Percentiles rank a stretch among this genome's conserved stretches.
Conservation (phyloP, 2,888 invertebrate genomes). For the Neria commutata region DNA sequence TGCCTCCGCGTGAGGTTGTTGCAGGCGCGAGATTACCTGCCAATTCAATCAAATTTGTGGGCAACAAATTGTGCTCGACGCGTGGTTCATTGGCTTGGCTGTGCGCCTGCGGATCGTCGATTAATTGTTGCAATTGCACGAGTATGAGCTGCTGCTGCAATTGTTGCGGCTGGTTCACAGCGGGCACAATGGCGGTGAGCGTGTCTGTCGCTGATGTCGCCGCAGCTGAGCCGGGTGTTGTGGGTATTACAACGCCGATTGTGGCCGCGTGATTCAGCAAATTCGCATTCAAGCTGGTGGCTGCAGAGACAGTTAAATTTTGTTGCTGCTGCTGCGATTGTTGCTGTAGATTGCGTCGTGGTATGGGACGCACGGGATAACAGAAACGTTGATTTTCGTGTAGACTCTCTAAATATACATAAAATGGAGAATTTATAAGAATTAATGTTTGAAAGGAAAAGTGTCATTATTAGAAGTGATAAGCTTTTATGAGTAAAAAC, state of each 20-base stretch:
- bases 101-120: neutral
- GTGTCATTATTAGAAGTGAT: too few relatives aligned
- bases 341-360: slow-evolving; percentile 42
- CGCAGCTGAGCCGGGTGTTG: slow-evolving; percentile 42
- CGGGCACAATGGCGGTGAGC: too few relatives aligned
- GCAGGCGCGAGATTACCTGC: neutral
- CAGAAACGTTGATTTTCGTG: slow-evolving; percentile 59
- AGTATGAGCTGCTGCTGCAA: slow-evolving; percentile 14
- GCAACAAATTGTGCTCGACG: slow-evolving; percentile 25
- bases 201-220: slow-evolving; percentile 23
- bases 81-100: slow-evolving; percentile 21
- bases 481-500: too few relatives aligned
- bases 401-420: slow-evolving; percentile 37
- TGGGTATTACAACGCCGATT: slow-evolving; percentile 56
- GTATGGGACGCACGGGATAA: slow-evolving; percentile 60
- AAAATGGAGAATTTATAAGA: neutral
- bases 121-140: neutral
- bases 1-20: neutral
- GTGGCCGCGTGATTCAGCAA: slow-evolving; percentile 33
- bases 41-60: slow-evolving; percentile 7
- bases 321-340: slow-evolving; percentile 31
- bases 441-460: neutral
- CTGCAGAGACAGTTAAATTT: slow-evolving; percentile 22
- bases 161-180: too few relatives aligned
- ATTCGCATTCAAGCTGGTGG: slow-evolving; percentile 27